Base-by-base conservation (phyloP, 1,140 invertebrate species). In the Drosophila sproati region DNA sequence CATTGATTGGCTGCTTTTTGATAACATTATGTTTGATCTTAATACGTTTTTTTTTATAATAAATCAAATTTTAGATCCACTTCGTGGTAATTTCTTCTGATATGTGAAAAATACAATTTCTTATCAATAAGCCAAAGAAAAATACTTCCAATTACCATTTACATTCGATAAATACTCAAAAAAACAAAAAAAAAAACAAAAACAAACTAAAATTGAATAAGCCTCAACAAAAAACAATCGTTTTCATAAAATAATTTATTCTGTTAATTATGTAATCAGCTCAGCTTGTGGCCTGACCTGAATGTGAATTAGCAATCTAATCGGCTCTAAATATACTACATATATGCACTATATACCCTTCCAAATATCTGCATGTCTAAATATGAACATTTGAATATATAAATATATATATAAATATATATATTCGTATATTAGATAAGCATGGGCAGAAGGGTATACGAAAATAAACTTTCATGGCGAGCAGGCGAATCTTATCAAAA, bases 401-500 rank as follows among this genome's bases (percentile, higher is more conserved):
- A 20, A 20, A 20, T 20, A 20, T 1, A 20, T 20, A 20, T 20
- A 20, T 20, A 2, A 12, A 12, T 20, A 20, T 20, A 20, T 20
- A 20, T 20, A 20, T 20, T 20, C 20, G 20, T 20, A 20, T 4
- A 31, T 60, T 32, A 12, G 41, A 48, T 60, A 47, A 60, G 31
- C 57, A 45, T 32, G n/a, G n/a, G 3, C 39, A 0, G 29, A n/a
- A 29, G 29, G 12, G 12, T 28, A 32, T 5, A 60, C 57, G 47
- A 48, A 60, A 35, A 37, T 12, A 8, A 60, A 6, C 43, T 20
- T 28, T 47, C 12, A 60, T 48, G 8, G 32, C 32, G 8, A 60
- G 10, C 10, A 34, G 20, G 20, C 4, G 43, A 60, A 34, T 48
- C 57, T 47, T 60, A 35, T 60, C 57, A 3, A 43, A 35, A 60